Base-by-base conservation (phyloP, 2,113 vertebrate genomes). In the Cettia cetti region DNA sequence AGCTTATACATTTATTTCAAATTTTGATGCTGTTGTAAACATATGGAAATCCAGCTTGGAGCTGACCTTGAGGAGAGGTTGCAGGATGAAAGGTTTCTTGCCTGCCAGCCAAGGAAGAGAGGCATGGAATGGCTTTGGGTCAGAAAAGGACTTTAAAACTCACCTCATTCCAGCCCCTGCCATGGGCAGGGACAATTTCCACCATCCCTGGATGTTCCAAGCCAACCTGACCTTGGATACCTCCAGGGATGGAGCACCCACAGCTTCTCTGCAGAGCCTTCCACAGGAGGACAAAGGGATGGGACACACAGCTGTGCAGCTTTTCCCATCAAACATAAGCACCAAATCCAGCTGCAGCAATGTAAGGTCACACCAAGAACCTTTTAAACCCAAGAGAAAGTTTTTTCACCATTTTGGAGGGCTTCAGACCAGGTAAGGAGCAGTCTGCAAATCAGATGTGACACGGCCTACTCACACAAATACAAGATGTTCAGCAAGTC, bases 31-130 rank as follows among this genome's bases (percentile, higher is more conserved):
- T 13, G 31, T 12, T 83, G 3, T 10, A 5, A 4, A 17, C 11
- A 1, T 20, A 20, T 15, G 10, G 20, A 56, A 39, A 15, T 9
- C 4, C 0, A 1, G 31, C 26, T 6, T 5, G 15, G 61, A 61
- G 60, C 37, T 69, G 45, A 30, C 6, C 69, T 89, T 31, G 42
- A 42, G 47, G 49, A 23, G 44, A 37, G 44, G 7, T 1, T 11
- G 24, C 2, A 57, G 59, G 66, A 61, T 37, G 11, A 17, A 65
- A 47, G 19, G 10, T 69, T 77, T 26, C 27, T 19, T 83, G 27
- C n/a, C 68, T 88, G 37, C 21, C 53, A 72, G 63, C 33, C 47
- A 31, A 56, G 22, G 15, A 28, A 37, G n/a, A 53, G 27, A 66
- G 6, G 4, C 54, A 53, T 3, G 24, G 53, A 30, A 12, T 39